Percentiles rank a stretch among this genome's conserved stretches.
These are phyloP conservation scores for Pitangus sulphuratus DNA, from an alignment of 2,797 vertebrate genomes.

Conservation along the genomic window DNA sequence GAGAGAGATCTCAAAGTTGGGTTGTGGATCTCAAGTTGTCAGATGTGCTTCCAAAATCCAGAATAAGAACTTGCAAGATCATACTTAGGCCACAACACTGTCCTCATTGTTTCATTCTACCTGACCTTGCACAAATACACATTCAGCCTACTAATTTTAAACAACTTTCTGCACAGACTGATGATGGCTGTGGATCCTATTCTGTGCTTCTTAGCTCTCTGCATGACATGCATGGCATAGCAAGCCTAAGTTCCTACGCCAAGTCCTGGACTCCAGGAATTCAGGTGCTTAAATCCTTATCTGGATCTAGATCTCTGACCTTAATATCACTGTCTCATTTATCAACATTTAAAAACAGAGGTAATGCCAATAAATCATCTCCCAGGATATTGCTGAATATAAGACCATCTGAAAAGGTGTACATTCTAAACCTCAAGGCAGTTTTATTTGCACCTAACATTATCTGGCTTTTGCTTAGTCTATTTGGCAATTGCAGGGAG, in stretches of 20 bases:
- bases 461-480: neutral
- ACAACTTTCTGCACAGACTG: neutral
- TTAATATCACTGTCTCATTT: neutral
- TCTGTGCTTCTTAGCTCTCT: neutral
- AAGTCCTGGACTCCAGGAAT: neutral
- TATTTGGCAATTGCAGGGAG: neutral
- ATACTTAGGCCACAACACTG: accelerated
- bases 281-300: neutral
- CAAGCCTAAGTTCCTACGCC: neutral
- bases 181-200: neutral
- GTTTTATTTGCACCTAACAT: neutral
- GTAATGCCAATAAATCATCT: neutral
- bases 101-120: neutral
- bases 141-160: neutral
- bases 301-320: neutral
- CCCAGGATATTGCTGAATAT: neutral
- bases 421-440: neutral
- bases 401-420: neutral
- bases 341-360: neutral
- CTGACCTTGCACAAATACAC: neutral
- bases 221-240: neutral
- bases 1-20: neutral
- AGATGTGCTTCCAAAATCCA: neutral
- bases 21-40: neutral
- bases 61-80: neutral